Conservation (phyloP, 2,797 vertebrate genomes). For the Bryconaethiops microstoma region DNA sequence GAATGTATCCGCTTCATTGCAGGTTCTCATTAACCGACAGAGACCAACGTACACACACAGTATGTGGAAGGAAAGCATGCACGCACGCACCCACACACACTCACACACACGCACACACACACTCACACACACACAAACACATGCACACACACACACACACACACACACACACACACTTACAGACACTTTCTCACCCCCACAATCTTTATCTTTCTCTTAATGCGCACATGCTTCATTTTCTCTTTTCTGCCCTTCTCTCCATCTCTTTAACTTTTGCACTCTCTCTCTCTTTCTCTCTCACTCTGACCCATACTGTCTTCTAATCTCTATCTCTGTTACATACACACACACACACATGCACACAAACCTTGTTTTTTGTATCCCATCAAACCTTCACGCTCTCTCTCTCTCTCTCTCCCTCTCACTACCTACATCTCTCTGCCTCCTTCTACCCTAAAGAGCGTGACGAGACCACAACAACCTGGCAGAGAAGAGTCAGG, state of each 20-base stretch:
- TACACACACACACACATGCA: conserved; percentile 8
- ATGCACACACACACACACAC: conserved; percentile 28
- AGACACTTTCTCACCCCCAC: background rate
- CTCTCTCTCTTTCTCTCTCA: conserved; percentile 13
- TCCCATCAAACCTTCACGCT: background rate
- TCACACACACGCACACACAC: conserved; percentile 30
- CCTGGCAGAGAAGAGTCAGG: conserved; percentile 58
- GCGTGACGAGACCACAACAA: conserved; percentile 69
- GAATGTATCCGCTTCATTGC: conserved; percentile 78
- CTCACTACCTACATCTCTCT: background rate
- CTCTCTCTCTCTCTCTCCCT: conserved; percentile 1
- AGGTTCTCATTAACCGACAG: conserved; percentile 77
- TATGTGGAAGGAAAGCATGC: conserved; percentile 4
- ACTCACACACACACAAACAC: too few relatives aligned
- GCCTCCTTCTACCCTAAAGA: conserved; percentile 57
- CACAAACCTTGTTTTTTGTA: background rate
- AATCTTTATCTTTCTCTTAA: background rate
- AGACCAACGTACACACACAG: conserved; percentile 38
- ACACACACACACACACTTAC: conserved; percentile 26
- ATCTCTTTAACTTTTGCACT: background rate
- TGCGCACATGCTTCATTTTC: background rate
- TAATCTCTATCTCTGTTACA: conserved; percentile 17
- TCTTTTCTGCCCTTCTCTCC: conserved; percentile 37
- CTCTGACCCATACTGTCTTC: background rate
- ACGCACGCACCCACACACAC: conserved; percentile 21